phyloP scores from a whole-genome alignment of 2,888 invertebrate species.

The Dynastes grantii region DNA sequence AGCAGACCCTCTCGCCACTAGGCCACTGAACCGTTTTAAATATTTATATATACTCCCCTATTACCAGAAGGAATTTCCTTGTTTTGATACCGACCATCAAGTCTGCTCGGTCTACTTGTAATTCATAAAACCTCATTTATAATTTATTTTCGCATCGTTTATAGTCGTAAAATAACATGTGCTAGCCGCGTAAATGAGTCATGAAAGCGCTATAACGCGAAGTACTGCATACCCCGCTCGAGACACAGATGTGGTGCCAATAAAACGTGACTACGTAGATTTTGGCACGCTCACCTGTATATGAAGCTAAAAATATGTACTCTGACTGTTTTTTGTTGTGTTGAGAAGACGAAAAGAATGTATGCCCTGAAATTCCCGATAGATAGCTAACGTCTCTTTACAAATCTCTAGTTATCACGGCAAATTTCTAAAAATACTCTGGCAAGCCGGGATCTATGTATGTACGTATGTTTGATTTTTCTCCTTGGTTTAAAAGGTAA shows the following conservation, averaged over 20 bases:
- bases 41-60: too few species aligned
- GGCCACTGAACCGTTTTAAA: too few species aligned
- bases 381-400: not conserved
- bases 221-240: conserved; percentile 12
- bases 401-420: not conserved
- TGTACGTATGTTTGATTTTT: too few species aligned
- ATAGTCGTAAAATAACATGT: conserved; percentile 12
- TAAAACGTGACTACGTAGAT: conserved; percentile 23
- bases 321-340: not conserved
- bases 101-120: not conserved
- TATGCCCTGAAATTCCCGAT: not conserved
- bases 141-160: conserved; percentile 1
- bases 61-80: too few species aligned
- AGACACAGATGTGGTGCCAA: conserved; percentile 31
- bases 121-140: conserved; percentile 5
- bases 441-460: too few species aligned
- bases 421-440: not conserved
- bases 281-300: conserved; percentile 26
- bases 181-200: not conserved
- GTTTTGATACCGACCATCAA: too few species aligned
- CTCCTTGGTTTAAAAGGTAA: too few species aligned
- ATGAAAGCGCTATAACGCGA: conserved; percentile 23
- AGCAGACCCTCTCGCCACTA: too few species aligned
- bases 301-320: conserved; percentile 28
- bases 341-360: not conserved